These are phyloP conservation scores for Eunapius fragilis DNA, from an alignment of 37 sponge, comb jelly and placozoan genomes.

Conservation along the genomic window DNA sequence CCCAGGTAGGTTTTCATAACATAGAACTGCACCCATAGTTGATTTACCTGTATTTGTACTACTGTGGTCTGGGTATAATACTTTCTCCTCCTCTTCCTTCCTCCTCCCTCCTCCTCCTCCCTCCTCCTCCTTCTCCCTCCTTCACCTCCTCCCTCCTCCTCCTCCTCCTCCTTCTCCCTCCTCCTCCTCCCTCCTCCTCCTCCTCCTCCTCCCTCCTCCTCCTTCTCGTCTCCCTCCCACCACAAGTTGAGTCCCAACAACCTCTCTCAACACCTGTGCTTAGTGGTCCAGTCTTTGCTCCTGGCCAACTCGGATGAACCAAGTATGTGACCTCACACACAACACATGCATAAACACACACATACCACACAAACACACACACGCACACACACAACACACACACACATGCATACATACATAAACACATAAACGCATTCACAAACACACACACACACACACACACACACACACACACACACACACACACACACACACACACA, in stretches of 20 bases:
- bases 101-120: too few species aligned
- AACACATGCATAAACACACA: background rate
- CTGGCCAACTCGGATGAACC: conserved; percentile 41
- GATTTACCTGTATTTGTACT: too few species aligned
- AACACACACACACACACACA: background rate
- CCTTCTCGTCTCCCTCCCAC: background rate
- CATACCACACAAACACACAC: background rate
- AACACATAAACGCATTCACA: too few species aligned
- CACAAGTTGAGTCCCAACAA: conserved; percentile 54
- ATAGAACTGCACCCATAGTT: background rate
- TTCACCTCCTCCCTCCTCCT: background rate
- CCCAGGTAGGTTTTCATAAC: conserved; percentile 45
- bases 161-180: background rate
- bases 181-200: background rate
- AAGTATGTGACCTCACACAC: background rate
- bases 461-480: too few species aligned
- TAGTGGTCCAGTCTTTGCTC: conserved; percentile 60
- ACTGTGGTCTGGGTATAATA: too few species aligned
- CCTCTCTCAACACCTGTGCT: conserved; percentile 50
- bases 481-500: background rate
- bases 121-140: background rate
- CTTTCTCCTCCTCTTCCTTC: too few species aligned
- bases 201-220: background rate
- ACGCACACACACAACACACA: background rate
- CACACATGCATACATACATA: background rate